A percentile compares a stretch with the other conserved stretches of the same genome.
Conservation (phyloP, 2,888 invertebrate genomes). For the Saturnia japonica region DNA sequence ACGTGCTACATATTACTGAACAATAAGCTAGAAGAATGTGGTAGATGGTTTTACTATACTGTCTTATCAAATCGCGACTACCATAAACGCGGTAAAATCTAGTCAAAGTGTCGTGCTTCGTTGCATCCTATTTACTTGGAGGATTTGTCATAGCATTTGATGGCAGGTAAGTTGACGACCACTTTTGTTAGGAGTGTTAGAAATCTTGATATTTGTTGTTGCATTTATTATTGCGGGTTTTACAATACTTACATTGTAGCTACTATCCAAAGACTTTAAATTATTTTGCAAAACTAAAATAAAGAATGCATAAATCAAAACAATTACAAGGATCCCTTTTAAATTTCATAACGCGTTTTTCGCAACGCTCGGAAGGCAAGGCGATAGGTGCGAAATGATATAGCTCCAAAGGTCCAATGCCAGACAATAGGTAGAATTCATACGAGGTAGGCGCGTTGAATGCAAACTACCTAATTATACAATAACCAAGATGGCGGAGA, state of each 20-base stretch:
- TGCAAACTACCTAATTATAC: constrained; percentile 78
- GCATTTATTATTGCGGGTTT: background rate
- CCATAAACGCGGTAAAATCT: background rate
- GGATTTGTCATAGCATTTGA: background rate
- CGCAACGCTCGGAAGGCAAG: constrained; percentile 49
- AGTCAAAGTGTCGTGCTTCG: too few relatives aligned
- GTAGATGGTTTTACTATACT: background rate
- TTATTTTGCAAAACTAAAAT: background rate
- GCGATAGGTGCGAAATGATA: constrained; percentile 78
- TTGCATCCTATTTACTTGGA: too few relatives aligned
- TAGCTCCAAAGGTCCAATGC: constrained; percentile 79
- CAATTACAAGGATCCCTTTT: constrained; percentile 45
- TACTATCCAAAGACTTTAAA: background rate
- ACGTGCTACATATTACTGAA: too few relatives aligned
- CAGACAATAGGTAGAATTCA: constrained; percentile 82
- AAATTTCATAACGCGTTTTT: constrained; percentile 68
- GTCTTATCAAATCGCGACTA: background rate
- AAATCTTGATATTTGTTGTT: too few relatives aligned
- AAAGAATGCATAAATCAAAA: constrained; percentile 39
- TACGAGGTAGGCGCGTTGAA: constrained; percentile 68
- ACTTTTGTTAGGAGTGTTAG: background rate
- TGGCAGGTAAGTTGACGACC: too few relatives aligned
- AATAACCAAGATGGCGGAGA: constrained; percentile 68
- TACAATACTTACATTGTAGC: background rate
- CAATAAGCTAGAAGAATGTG: too few relatives aligned